Evolutionary conservation across 2,113 vertebrate genomes (phyloP).

Genomic region (Brachypodius melanocephalos): DNA sequence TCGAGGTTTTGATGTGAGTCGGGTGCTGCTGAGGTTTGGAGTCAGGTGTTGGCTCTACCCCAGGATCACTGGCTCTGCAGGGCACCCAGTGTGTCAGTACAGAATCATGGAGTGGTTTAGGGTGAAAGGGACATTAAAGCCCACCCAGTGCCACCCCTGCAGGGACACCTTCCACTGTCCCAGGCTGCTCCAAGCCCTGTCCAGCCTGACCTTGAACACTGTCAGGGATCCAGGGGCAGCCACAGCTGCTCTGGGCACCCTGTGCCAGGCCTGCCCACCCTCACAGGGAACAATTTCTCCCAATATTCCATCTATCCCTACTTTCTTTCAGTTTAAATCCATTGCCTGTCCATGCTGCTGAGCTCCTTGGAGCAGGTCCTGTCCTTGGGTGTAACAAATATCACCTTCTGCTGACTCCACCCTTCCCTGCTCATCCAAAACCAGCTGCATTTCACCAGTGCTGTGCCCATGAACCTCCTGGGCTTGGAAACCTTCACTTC

Average conservation of each 20-base stretch:
- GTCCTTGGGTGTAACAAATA: neutral
- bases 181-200: accelerated
- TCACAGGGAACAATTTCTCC: accelerated
- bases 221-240: neutral
- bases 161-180: neutral
- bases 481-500: neutral
- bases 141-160: neutral
- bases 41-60: neutral
- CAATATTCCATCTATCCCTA: accelerated
- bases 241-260: neutral
- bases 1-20: accelerated
- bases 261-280: neutral
- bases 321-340: neutral
- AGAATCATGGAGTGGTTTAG: neutral
- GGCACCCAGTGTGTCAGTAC: accelerated
- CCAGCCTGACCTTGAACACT: neutral
- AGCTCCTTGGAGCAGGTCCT: neutral
- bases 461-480: accelerated
- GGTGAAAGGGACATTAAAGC: accelerated
- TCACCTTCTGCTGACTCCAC: neutral
- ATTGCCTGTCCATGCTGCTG: neutral
- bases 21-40: neutral
- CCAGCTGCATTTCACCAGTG: neutral
- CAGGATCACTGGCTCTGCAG: accelerated
- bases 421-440: neutral